phyloP scores from a whole-genome alignment of 2,797 vertebrate species.

The Oreochromis mossambicus region DNA sequence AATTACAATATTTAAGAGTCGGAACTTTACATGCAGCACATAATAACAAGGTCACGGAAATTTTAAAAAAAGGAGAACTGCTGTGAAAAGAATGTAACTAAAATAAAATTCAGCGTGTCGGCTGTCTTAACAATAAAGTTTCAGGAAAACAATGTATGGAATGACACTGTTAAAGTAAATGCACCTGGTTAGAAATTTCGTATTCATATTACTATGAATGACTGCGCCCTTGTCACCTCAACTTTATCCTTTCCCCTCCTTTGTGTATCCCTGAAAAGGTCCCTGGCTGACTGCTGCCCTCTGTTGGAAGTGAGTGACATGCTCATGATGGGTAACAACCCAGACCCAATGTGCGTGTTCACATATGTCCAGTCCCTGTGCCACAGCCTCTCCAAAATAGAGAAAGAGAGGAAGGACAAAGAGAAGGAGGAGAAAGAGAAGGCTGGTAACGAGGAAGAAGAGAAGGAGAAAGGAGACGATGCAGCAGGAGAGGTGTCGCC shows the following conservation, averaged over 20 bases:
- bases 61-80: background rate
- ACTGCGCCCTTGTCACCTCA: background rate
- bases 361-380: slow-evolving; percentile 97
- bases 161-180: background rate
- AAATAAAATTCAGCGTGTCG: background rate
- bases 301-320: slow-evolving; percentile 96
- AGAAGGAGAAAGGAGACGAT: slow-evolving; percentile 15
- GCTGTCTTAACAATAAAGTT: background rate
- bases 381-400: slow-evolving; percentile 93
- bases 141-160: background rate
- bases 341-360: slow-evolving; percentile 95
- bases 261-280: slow-evolving; percentile 65
- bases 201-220: background rate
- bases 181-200: background rate
- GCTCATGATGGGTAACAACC: slow-evolving; percentile 95
- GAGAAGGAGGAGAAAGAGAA: slow-evolving; percentile 54
- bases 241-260: background rate
- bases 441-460: slow-evolving; percentile 4
- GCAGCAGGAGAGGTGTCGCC: background rate
- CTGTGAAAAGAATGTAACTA: background rate
- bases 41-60: background rate
- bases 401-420: slow-evolving; percentile 86
- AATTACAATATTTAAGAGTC: background rate
- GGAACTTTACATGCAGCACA: background rate
- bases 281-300: slow-evolving; percentile 90